Conservation (phyloP, 2,888 invertebrate genomes). For the Tortricodes alternella region DNA sequence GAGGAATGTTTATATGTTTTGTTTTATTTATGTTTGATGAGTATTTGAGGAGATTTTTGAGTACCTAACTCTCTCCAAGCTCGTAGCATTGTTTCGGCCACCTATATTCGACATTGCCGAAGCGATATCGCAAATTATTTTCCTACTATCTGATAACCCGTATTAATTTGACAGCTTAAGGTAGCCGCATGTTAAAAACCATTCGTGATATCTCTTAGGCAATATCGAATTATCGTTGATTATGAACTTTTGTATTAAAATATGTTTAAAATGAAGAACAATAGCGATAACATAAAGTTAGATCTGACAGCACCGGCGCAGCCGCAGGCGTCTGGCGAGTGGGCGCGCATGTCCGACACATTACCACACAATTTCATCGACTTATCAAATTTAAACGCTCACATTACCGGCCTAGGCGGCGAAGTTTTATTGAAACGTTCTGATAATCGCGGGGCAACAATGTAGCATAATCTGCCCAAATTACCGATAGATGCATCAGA, state of each 20-base stretch:
- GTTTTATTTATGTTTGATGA: too few relatives aligned
- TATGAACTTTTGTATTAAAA: background rate
- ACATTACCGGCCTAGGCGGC: constrained; percentile 36
- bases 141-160: too few relatives aligned
- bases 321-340: constrained; percentile 39
- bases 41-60: too few relatives aligned
- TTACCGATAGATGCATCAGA: constrained; percentile 18
- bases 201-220: too few relatives aligned
- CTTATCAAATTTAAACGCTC: constrained; percentile 62
- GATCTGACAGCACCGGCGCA: constrained; percentile 20
- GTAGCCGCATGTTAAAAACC: too few relatives aligned
- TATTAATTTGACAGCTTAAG: too few relatives aligned
- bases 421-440: constrained; percentile 30
- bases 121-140: too few relatives aligned
- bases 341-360: constrained; percentile 62
- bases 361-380: constrained; percentile 73
- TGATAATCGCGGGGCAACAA: constrained; percentile 28
- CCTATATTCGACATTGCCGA: too few relatives aligned
- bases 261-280: background rate
- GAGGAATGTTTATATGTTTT: background rate
- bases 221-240: background rate
- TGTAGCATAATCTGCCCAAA: constrained; percentile 25
- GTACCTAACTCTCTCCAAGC: too few relatives aligned
- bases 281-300: constrained; percentile 7
- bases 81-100: too few relatives aligned